phyloP scores from a whole-genome alignment of 2,113 vertebrate genomes.

The Taxidea taxus region DNA sequence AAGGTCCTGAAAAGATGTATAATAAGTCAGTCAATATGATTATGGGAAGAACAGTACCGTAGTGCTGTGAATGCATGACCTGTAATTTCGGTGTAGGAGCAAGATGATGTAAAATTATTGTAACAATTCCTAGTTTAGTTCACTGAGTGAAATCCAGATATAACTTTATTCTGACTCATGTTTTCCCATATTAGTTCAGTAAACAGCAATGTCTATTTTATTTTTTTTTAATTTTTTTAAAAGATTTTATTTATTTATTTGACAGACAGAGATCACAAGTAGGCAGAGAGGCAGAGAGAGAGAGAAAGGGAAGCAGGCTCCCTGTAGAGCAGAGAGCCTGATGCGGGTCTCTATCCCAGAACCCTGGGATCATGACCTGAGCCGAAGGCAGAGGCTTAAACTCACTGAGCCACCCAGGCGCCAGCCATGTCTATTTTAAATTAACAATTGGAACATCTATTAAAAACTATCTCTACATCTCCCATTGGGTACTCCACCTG shows the following conservation, averaged over 20 bases:
- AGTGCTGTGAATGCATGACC: neutral
- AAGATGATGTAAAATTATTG: neutral
- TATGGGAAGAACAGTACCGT: neutral
- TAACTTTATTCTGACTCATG: neutral
- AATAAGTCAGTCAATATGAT: neutral
- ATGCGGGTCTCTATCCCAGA: no score
- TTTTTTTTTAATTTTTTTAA: no score
- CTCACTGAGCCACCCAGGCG: no score
- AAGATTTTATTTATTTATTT: no score
- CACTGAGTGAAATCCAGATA: neutral
- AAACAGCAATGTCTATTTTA: slow-evolving; percentile 9
- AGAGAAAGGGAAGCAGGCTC: no score
- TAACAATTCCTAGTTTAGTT: neutral
- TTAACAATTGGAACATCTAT: neutral
- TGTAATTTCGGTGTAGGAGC: neutral
- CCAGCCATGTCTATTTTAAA: slow-evolving; percentile 8
- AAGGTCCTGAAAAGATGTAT: neutral
- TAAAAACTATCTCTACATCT: neutral
- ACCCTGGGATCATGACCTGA: no score
- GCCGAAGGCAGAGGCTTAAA: no score
- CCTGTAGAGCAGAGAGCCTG: no score
- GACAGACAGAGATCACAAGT: no score
- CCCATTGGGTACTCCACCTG: neutral
- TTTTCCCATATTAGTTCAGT: neutral
- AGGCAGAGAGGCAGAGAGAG: no score